phyloP scores from a whole-genome alignment of 2,797 vertebrate genomes.

The Rhabdomys pumilio region DNA sequence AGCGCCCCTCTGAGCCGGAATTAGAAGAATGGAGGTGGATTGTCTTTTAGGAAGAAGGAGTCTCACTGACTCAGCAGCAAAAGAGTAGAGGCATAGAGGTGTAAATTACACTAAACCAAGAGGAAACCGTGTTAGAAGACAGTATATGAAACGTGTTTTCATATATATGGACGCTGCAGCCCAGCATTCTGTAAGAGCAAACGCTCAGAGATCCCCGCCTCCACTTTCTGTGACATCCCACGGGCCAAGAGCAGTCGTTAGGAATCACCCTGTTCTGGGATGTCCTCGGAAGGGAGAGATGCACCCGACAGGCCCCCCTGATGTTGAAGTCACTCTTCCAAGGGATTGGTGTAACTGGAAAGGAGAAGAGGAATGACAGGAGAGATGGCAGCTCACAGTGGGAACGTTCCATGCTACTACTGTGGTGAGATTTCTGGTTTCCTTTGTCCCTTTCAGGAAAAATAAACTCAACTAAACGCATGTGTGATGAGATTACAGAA shows the following conservation, averaged over 20 bases:
- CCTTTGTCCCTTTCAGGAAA: conserved; percentile 22
- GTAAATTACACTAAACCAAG: not conserved
- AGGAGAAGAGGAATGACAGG: not conserved
- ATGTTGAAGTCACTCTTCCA: not conserved
- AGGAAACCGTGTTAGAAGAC: not conserved
- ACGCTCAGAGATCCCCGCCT: not conserved
- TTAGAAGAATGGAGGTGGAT: not conserved
- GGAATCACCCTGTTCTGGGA: conserved; percentile 80
- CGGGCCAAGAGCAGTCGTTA: not conserved
- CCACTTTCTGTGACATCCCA: too few species aligned
- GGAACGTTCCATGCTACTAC: not conserved
- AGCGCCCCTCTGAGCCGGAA: not conserved
- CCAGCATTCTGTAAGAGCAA: conserved; percentile 78
- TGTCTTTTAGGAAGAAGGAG: not conserved
- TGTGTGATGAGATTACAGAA: not conserved
- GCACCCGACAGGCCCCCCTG: conserved; percentile 56
- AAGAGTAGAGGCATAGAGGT: not conserved
- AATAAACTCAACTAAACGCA: not conserved
- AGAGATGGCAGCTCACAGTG: not conserved
- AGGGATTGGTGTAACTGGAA: not conserved
- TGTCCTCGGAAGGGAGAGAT: conserved; percentile 86
- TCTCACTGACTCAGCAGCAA: not conserved
- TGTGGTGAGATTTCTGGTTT: not conserved
- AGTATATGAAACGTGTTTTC: not conserved
- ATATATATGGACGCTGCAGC: conserved; percentile 60